Percentiles rank a stretch among this genome's conserved stretches.
These are phyloP conservation scores for Palloptera scutellata DNA, from an alignment of 2,888 invertebrate species.

Conservation along the genomic window DNA sequence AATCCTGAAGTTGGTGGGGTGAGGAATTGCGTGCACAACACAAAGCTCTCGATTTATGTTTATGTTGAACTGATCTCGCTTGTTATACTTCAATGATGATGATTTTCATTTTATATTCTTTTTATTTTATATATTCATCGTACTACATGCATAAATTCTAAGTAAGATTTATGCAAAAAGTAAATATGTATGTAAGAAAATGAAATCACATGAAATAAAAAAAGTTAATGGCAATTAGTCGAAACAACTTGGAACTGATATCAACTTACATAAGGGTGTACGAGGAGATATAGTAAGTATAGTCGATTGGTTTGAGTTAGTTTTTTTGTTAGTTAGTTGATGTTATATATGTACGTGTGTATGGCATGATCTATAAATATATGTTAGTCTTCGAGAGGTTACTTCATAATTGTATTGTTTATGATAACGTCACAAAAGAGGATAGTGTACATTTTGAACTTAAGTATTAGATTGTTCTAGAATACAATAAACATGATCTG, in stretches of 20 bases:
- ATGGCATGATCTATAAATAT: neutral
- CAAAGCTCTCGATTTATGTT: neutral
- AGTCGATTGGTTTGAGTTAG: no score
- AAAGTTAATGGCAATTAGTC: slow-evolving; percentile 1
- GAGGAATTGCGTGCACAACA: neutral
- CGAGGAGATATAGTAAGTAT: neutral
- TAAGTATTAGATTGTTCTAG: no score
- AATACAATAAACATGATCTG: no score
- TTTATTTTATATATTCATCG: neutral
- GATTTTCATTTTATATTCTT: neutral
- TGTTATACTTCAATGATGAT: neutral
- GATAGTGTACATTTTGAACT: no score
- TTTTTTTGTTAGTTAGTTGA: neutral
- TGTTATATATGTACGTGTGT: no score
- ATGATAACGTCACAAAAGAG: neutral
- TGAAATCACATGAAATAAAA: no score
- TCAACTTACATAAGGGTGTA: neutral
- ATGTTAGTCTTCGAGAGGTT: neutral
- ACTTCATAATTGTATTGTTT: neutral
- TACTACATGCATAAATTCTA: neutral
- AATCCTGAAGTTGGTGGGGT: slow-evolving; percentile 1
- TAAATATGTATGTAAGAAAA: no score
- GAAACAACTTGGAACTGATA: neutral
- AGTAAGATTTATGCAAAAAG: slow-evolving; percentile 4
- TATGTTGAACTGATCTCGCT: neutral